Conservation (phyloP, 2,888 invertebrate species). For the Drosophila tanythrix region DNA sequence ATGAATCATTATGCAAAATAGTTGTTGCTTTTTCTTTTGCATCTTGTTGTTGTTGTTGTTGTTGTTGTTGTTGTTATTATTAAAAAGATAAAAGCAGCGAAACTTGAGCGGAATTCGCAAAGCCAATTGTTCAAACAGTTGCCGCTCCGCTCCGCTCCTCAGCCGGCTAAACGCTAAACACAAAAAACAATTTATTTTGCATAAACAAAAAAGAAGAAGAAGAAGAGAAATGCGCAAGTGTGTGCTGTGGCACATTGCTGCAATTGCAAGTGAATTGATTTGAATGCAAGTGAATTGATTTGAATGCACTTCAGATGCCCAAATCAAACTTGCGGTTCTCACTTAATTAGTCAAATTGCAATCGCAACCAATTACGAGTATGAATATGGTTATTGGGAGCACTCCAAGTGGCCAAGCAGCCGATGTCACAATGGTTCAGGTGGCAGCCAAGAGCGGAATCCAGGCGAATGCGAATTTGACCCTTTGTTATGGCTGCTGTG, state of each 20-base stretch:
- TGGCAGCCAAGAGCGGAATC: not conserved
- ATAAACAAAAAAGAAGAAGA: not conserved
- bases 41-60: too few relatives aligned
- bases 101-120: slow-evolving; percentile 10
- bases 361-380: not conserved
- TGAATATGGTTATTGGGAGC: not conserved
- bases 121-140: slow-evolving; percentile 12
- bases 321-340: not conserved
- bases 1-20: slow-evolving; percentile 41
- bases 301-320: not conserved
- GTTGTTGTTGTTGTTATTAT: not conserved
- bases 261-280: not conserved
- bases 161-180: not conserved
- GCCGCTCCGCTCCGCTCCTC: not conserved
- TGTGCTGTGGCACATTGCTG: not conserved
- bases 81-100: slow-evolving; percentile 19
- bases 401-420: not conserved
- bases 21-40: not conserved
- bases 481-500: not conserved
- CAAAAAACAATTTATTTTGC: not conserved
- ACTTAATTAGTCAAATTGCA: not conserved
- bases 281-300: not conserved
- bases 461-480: too few relatives aligned
- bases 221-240: not conserved
- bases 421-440: not conserved